Base-by-base conservation (phyloP, 2,113 vertebrate species). In the Silurus meridionalis region DNA sequence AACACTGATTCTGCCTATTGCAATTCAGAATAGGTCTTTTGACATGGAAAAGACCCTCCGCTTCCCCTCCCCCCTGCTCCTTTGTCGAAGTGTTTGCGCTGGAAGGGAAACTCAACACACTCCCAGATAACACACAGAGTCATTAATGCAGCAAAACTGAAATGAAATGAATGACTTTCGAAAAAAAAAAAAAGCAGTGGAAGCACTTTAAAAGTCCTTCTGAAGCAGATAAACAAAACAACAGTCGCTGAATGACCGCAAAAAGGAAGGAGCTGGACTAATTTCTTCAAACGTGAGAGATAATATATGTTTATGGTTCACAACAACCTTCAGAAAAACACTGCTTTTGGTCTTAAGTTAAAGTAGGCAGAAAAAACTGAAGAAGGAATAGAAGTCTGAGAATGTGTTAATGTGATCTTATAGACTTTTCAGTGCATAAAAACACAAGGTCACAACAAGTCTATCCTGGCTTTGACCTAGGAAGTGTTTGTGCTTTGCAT, bases 21-120 rank as follows among this genome's bases (percentile, higher is more conserved):
- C 80, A 23, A 85, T 85, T 80, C 72, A 74, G 60, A 82, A 55
- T 72, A 84, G 78, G 28, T 71, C 87, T 80, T 79, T 89, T 86
- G 83, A 90, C 82, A 81, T 91, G 87, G 74, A 85, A 87, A 89
- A 88, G 78, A 52, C 71, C 69, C 60, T 66, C 58, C 17, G 23
- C 81, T 69, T 64, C 63, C 85, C 75, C 80, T 75, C 83, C 75
- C 37, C 55, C 52, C 63, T 80, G 67, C 3, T 53, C 80, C 60
- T 63, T 83, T 87, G 84, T 82, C 9, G 48, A 64, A 60, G 52
- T 74, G 78, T 89, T 80, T 83, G 86, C 17, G 83, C 75, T 87
- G 63, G 63, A 64, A 37, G 63, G 87, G 72, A 82, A 83, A 69
- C 71, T 60, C 83, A 71, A 61, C 60, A 82, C 58, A 72, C 50